Base-by-base conservation (phyloP, 2,797 vertebrate species). In the Muraenolepis orangiensis region DNA sequence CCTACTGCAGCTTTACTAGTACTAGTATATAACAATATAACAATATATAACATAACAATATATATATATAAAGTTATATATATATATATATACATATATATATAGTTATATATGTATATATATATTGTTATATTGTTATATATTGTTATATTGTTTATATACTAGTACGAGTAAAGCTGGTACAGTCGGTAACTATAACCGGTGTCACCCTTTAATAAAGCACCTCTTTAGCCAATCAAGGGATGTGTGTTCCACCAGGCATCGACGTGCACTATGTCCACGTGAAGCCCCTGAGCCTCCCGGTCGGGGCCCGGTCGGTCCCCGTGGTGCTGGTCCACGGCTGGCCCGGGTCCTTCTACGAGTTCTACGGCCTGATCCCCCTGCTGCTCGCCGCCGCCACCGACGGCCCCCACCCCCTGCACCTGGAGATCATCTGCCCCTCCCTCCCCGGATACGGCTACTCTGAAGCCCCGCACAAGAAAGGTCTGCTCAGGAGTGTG, bases 371-470 rank as follows among this genome's bases (percentile, higher is more conserved):
- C 46, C 87, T 96, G 75, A 91, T 97, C 70, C 95, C 95, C 6
- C 87, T 95, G 72, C 92, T 97, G 11, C 96, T 94, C 0, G 93
- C 94, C 14, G 88, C 89, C 0, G 57, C 85, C 12, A 74, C 36
- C 36, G 6, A 38, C 36, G 36, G 36, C 42, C 42, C 46, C 46
- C 23, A 29, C 23, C 2, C 23, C 13, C 11, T 29, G 20, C 51
- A 23, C 51, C 51, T 97, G 81, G 94, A 97, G 89, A 86, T 97
- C 83, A 93, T 97, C 84, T 97, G 95, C 82, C 96, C 96, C 23
- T 97, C 96, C 77, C 95, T 97, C 73, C 96, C 96, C 28, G 96
- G 96, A 7, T 97, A 96, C 0, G 95, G 94, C 42, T 97, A 95
- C 85, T 97, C 96, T 0, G 94, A 96, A 73, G 95, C 95, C 0